A percentile compares a stretch with the other conserved stretches of the same genome.
These are phyloP conservation scores for Coluber constrictor DNA, from an alignment of 2,797 vertebrate genomes.

Conservation along the genomic window DNA sequence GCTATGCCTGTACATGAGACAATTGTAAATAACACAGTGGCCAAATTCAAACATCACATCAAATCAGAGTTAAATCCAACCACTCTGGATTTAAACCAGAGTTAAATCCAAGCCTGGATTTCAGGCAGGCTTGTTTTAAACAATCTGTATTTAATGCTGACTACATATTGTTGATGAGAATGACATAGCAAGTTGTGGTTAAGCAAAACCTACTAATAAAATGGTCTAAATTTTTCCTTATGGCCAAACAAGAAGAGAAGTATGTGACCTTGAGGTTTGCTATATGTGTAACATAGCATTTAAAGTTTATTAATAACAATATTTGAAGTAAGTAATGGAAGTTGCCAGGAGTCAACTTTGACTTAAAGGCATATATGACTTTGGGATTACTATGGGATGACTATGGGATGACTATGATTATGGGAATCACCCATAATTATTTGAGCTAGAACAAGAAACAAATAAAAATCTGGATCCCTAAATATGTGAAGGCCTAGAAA, in stretches of 20 bases:
- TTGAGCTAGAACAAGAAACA: background rate
- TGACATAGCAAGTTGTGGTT: background rate
- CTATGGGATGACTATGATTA: too few relatives aligned
- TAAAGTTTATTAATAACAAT: background rate
- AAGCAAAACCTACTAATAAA: background rate
- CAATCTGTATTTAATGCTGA: background rate
- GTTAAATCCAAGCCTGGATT: background rate
- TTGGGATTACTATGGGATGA: too few relatives aligned
- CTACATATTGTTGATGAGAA: background rate
- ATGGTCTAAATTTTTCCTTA: background rate
- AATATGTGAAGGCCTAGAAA: background rate
- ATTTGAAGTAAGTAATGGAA: background rate
- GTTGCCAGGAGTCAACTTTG: background rate
- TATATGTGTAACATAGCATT: background rate
- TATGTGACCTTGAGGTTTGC: background rate
- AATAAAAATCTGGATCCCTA: background rate
- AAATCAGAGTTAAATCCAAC: background rate
- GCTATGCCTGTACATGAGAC: background rate
- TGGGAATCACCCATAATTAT: background rate
- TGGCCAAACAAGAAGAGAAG: background rate
- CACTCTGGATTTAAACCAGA: background rate
- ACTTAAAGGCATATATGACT: background rate
- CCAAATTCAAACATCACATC: background rate
- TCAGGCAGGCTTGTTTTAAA: background rate
- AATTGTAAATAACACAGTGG: background rate